Percentiles rank a stretch among this genome's conserved stretches.
Conservation (phyloP, 2,797 vertebrate species). For the Dromococcyx pavoninus region DNA sequence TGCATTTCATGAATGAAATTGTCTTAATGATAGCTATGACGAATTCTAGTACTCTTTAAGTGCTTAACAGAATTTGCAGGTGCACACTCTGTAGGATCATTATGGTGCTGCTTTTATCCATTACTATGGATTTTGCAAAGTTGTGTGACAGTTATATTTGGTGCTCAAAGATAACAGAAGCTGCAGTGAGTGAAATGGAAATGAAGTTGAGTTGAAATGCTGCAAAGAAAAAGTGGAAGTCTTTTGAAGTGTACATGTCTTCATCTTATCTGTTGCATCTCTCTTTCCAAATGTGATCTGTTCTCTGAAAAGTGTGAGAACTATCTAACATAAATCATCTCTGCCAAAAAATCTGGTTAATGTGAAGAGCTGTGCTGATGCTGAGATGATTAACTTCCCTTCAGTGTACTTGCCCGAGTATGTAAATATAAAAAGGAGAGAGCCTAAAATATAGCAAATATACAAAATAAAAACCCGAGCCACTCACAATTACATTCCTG, state of each 20-base stretch:
- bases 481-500: not conserved
- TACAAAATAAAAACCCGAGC: not conserved
- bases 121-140: not conserved
- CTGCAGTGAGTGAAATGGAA: not conserved
- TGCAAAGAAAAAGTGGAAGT: conserved; percentile 15
- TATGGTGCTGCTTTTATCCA: not conserved
- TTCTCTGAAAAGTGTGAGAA: not conserved
- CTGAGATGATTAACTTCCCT: not conserved
- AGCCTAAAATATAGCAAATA: not conserved
- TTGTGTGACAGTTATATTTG: not conserved
- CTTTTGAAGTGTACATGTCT: not conserved
- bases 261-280: not conserved
- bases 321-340: not conserved
- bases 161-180: not conserved
- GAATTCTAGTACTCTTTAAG: not conserved
- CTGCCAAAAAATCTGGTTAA: not conserved
- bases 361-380: not conserved
- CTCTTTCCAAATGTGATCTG: not conserved
- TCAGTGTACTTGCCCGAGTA: not conserved
- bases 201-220: not conserved
- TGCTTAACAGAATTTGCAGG: not conserved
- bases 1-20: not conserved
- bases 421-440: not conserved
- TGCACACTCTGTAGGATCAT: not conserved
- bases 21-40: not conserved